Base-by-base conservation (phyloP, 2,797 vertebrate species). In the Gila robusta region DNA sequence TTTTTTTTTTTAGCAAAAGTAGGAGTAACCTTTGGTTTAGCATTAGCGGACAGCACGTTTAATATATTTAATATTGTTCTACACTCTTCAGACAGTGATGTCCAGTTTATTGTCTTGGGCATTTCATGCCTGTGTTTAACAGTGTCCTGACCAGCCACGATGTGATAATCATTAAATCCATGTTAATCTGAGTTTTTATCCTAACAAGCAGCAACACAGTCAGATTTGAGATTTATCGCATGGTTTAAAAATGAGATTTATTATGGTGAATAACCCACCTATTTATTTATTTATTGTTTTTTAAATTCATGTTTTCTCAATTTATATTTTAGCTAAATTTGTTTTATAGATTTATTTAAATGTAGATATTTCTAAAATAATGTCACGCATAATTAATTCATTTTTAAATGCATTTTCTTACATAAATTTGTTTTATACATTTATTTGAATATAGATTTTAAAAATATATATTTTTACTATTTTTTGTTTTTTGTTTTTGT, bases 401-500 rank as follows among this genome's bases (percentile, higher is more conserved):
- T 44, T 11, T 44, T 10, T 11, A 10, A 9, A 41, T 35, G 2
- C 5, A 37, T 6, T 44, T 12, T 44, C 6, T 59, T 23, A 59
- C 56, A 4, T 11, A 11, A 2, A 12, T 62, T 26, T n/a, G 23
- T 59, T 59, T 59, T 59, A 23, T 59, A 56, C 23, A 59, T 59
- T 59, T n/a, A 23, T n/a, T 59, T 59, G 9, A n/a, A 59, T n/a
- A 5, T n/a, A 4, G 23, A 9, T 3, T 54, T 2, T 0, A 4
- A 47, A 47, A 2, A 54, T 37, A 37, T 6, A 3, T 9, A 9
- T 10, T 3, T 10, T 59, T 9, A 2, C 19, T 1, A 56, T 59
- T 9, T 56, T 6, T 54, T 3, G 3, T 8, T 1, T 2, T 0
- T n/a, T n/a, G n/a, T n/a, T n/a, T n/a, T n/a, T n/a, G n/a, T n/a